These are phyloP conservation scores for Morpho achilles DNA, from an alignment of 2,888 invertebrate genomes.

Conservation along the genomic window DNA sequence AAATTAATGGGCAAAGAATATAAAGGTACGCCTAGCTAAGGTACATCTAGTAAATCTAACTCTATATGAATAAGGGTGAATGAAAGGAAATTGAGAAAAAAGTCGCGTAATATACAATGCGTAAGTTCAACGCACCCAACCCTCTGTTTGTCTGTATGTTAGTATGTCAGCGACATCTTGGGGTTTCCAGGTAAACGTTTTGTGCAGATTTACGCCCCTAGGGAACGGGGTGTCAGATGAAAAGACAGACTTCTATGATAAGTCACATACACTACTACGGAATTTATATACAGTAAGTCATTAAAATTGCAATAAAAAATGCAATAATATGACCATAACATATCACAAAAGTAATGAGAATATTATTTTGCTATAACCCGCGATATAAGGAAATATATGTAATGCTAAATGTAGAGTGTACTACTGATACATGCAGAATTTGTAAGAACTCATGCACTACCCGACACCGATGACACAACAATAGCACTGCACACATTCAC, in stretches of 20 bases:
- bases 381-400: too few relatives aligned
- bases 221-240: constrained; percentile 9
- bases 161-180: constrained; percentile 34
- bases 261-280: constrained; percentile 1
- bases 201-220: constrained; percentile 5
- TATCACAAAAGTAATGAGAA: too few relatives aligned
- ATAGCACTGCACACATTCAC: too few relatives aligned
- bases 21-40: background rate
- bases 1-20: background rate
- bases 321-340: too few relatives aligned
- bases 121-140: constrained; percentile 35
- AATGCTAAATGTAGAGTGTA: too few relatives aligned
- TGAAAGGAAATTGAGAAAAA: constrained; percentile 28
- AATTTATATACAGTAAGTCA: too few relatives aligned
- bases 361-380: too few relatives aligned
- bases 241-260: constrained; percentile 6
- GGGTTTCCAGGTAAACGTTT: constrained; percentile 18
- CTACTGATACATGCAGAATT: too few relatives aligned
- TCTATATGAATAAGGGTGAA: constrained; percentile 21
- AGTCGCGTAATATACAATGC: constrained; percentile 23
- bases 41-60: constrained; percentile 7
- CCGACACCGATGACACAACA: too few relatives aligned
- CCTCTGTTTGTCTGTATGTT: constrained; percentile 32
- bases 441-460: too few relatives aligned
- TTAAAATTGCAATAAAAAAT: too few relatives aligned